Conservation (phyloP, 2,113 vertebrate species). For the Halichoeres trimaculatus region DNA sequence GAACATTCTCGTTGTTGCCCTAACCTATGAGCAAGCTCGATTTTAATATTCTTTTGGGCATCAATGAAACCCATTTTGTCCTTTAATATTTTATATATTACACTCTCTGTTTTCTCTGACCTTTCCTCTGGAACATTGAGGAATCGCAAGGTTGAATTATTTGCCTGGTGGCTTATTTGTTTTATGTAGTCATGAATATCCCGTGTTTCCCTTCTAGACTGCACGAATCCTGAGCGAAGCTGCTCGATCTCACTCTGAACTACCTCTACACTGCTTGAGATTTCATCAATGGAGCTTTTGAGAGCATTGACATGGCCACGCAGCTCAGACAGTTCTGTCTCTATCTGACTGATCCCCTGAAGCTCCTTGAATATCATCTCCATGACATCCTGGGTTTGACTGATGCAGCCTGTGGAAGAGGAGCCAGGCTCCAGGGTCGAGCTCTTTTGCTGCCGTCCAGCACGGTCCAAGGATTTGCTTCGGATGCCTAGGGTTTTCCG, state of each 20-base stretch:
- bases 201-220: constrained; percentile 95
- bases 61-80: constrained; percentile 96
- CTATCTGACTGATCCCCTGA: constrained; percentile 98
- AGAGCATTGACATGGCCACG: constrained; percentile 96
- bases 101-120: constrained; percentile 87
- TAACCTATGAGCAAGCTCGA: constrained; percentile 95
- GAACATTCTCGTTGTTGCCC: constrained; percentile 96
- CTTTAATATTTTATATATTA: constrained; percentile 91
- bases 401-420: constrained; percentile 95
- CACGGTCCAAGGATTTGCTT: constrained; percentile 96
- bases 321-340: constrained; percentile 95
- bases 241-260: constrained; percentile 99
- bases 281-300: constrained; percentile 98
- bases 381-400: constrained; percentile 98
- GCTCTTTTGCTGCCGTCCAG: constrained; percentile 91
- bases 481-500: constrained; percentile 94
- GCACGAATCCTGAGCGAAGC: constrained; percentile 94
- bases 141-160: constrained; percentile 92
- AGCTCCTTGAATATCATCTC: constrained; percentile 99
- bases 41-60: constrained; percentile 89
- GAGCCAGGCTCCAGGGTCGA: constrained; percentile 91
- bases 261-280: constrained; percentile 98
- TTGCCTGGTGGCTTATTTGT: constrained; percentile 91
- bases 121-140: constrained; percentile 95
- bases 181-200: constrained; percentile 99